Conservation (phyloP, 2,113 vertebrate genomes). For the Psittacula cyanocephala region DNA sequence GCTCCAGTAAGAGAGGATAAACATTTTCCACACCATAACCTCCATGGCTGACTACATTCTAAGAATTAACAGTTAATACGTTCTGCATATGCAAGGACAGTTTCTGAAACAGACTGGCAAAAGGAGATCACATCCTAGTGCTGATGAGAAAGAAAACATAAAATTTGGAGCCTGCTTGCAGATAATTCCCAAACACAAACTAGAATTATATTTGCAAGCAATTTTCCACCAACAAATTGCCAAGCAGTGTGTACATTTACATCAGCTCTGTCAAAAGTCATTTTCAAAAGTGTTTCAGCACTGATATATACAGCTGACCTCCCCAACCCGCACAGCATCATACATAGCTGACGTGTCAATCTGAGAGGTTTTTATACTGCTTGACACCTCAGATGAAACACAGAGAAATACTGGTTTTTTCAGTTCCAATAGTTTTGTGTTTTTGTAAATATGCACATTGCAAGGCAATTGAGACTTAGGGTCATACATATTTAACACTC, state of each 20-base stretch:
- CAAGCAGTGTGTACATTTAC: background rate
- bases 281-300: background rate
- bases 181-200: background rate
- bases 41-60: background rate
- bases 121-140: background rate
- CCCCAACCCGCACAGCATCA: background rate
- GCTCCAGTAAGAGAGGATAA: background rate
- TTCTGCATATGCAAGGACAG: background rate
- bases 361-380: background rate
- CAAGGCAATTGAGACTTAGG: background rate
- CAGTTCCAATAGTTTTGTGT: background rate
- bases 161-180: background rate
- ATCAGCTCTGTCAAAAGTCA: background rate
- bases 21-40: background rate
- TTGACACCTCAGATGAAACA: background rate
- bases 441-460: background rate
- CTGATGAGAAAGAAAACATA: background rate
- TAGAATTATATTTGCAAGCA: background rate
- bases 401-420: background rate
- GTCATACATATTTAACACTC: background rate
- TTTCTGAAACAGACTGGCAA: background rate
- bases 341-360: background rate
- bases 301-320: background rate
- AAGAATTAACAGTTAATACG: conserved; percentile 19
- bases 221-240: background rate